These are phyloP conservation scores for Drosophila differens DNA, from an alignment of 2,888 invertebrate species.

Conservation along the genomic window DNA sequence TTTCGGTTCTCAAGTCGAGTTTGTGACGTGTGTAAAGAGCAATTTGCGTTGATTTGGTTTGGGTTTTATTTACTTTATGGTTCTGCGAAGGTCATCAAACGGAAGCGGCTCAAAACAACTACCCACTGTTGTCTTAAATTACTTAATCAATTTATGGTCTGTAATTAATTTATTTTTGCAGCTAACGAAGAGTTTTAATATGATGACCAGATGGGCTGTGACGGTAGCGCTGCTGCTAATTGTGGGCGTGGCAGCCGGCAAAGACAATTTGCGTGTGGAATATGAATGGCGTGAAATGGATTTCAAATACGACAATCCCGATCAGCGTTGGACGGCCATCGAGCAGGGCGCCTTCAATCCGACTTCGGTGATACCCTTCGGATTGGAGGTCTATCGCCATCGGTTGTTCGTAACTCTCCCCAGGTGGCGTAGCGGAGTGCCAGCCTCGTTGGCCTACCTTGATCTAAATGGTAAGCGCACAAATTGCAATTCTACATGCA, in stretches of 20 bases:
- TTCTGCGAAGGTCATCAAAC: slow-evolving; percentile 46
- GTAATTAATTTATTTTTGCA: slow-evolving; percentile 36
- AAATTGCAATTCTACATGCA: slow-evolving; percentile 25
- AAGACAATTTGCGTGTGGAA: slow-evolving; percentile 89
- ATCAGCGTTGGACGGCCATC: slow-evolving; percentile 87
- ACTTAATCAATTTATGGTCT: slow-evolving; percentile 10
- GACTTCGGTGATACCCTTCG: slow-evolving; percentile 90
- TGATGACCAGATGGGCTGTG: slow-evolving; percentile 42
- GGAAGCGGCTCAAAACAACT: not conserved
- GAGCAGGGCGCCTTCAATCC: slow-evolving; percentile 88
- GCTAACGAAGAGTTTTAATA: slow-evolving; percentile 28
- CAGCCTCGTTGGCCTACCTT: slow-evolving; percentile 91
- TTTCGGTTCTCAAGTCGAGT: slow-evolving; percentile 14
- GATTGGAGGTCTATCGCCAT: slow-evolving; percentile 89
- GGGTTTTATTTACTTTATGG: slow-evolving; percentile 31
- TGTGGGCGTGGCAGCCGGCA: slow-evolving; percentile 73
- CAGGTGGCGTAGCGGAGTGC: slow-evolving; percentile 91
- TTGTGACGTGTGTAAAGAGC: slow-evolving; percentile 37
- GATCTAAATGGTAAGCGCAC: slow-evolving; percentile 88
- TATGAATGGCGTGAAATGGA: slow-evolving; percentile 92
- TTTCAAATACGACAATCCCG: slow-evolving; percentile 88
- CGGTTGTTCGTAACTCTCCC: slow-evolving; percentile 91
- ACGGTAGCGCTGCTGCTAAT: slow-evolving; percentile 45
- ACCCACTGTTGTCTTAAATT: not conserved
- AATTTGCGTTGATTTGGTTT: slow-evolving; percentile 32